phyloP scores from a whole-genome alignment of 2,113 vertebrate genomes.

The Perca schrenkii region DNA sequence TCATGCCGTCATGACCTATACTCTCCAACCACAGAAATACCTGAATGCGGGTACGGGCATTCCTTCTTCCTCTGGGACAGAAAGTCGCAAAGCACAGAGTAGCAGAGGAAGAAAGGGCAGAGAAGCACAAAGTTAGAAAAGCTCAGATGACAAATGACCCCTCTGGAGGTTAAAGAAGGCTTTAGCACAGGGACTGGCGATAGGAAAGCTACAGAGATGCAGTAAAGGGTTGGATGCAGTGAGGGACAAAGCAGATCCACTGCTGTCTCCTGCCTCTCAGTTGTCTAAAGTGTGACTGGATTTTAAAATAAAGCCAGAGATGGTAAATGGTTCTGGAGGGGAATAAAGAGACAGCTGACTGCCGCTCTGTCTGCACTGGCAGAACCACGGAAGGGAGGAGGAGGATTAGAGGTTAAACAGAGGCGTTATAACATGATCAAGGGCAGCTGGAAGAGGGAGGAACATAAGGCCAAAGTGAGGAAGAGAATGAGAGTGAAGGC shows the following conservation, averaged over 20 bases:
- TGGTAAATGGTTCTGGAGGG: slow-evolving; percentile 45
- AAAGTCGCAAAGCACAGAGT: slow-evolving; percentile 91
- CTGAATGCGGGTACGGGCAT: slow-evolving; percentile 98
- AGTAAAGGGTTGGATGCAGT: slow-evolving; percentile 38
- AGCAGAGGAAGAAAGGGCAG: slow-evolving; percentile 88
- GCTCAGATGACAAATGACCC: slow-evolving; percentile 68
- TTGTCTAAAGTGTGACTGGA: slow-evolving; percentile 22
- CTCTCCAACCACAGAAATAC: slow-evolving; percentile 84
- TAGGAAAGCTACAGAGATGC: slow-evolving; percentile 45
- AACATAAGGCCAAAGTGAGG: slow-evolving; percentile 64
- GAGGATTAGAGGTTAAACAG: slow-evolving; percentile 75
- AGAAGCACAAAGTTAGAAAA: slow-evolving; percentile 89
- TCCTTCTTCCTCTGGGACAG: slow-evolving; percentile 98
- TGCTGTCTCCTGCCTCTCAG: slow-evolving; percentile 45
- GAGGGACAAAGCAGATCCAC: slow-evolving; percentile 49
- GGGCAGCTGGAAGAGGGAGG: slow-evolving; percentile 65
- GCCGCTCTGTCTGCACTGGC: slow-evolving; percentile 39
- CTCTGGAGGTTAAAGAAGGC: slow-evolving; percentile 59
- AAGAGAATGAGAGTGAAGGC: slow-evolving; percentile 64
- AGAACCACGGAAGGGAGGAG: slow-evolving; percentile 48
- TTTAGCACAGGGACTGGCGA: slow-evolving; percentile 43
- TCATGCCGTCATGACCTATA: slow-evolving; percentile 1
- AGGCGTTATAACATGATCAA: slow-evolving; percentile 66
- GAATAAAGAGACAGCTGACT: slow-evolving; percentile 63
- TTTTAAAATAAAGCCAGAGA: slow-evolving; percentile 43